Percentiles rank a stretch among this genome's conserved stretches.
Conservation (phyloP, 2,888 invertebrate species). For the Apamea anceps region DNA sequence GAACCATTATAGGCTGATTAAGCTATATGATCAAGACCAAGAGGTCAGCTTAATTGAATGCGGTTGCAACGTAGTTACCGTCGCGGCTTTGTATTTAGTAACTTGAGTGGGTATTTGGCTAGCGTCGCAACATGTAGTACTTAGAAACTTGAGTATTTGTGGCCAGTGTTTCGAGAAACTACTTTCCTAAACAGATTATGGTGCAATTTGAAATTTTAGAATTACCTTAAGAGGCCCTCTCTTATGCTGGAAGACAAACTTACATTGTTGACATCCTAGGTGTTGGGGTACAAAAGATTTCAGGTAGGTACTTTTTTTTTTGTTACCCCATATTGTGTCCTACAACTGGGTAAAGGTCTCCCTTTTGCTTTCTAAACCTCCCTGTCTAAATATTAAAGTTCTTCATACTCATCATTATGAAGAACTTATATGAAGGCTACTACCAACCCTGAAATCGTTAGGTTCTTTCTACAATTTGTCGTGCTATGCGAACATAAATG, state of each 20-base stretch:
- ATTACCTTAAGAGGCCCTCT: not conserved
- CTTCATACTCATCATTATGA: no score
- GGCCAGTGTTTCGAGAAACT: not conserved
- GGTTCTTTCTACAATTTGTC: no score
- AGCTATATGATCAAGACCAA: not conserved
- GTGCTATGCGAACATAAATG: not conserved
- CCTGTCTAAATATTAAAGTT: not conserved
- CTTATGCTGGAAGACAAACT: not conserved
- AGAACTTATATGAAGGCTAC: not conserved
- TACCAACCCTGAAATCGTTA: not conserved
- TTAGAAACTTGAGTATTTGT: slow-evolving; percentile 8
- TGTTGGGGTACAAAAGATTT: not conserved
- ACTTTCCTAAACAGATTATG: not conserved
- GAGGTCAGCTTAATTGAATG: slow-evolving; percentile 12
- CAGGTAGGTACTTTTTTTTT: no score
- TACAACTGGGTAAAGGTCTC: no score
- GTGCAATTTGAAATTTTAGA: not conserved
- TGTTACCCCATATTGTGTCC: no score
- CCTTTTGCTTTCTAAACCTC: no score
- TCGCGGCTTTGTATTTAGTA: slow-evolving; percentile 9
- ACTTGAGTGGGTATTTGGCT: slow-evolving; percentile 17
- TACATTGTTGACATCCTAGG: not conserved
- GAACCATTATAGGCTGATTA: no score
- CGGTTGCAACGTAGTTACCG: slow-evolving; percentile 10
- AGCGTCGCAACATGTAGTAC: not conserved